Conservation (phyloP, 2,888 invertebrate genomes). For the Cheilosia grossa region DNA sequence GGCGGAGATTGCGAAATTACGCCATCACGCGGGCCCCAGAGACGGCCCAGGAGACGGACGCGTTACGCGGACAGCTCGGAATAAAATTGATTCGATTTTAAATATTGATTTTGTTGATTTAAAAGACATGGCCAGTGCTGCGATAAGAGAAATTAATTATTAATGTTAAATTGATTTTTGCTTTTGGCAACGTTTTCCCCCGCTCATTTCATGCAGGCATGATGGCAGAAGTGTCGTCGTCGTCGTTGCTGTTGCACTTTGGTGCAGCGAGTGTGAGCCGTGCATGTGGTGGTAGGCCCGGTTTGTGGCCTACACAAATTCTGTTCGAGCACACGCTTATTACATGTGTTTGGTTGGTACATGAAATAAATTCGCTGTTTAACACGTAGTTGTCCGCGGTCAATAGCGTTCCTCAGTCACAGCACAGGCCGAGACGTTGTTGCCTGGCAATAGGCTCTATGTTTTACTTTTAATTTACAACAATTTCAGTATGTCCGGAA, state of each 20-base stretch:
- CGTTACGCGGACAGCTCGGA: constrained; percentile 34
- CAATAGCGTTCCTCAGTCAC: constrained; percentile 42
- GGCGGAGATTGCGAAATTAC: constrained; percentile 44
- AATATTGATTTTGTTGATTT: constrained; percentile 83
- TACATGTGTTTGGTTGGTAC: constrained; percentile 64
- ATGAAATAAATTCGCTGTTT: constrained; percentile 66
- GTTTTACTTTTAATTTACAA: constrained; percentile 42
- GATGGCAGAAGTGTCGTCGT: constrained; percentile 48
- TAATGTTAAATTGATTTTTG: constrained; percentile 78
- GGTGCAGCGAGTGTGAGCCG: not conserved
- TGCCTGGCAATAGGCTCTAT: constrained; percentile 3
- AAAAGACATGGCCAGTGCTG: constrained; percentile 77
- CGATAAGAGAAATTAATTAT: constrained; percentile 81
- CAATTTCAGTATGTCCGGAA: constrained; percentile 34
- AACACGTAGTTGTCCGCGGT: constrained; percentile 52
- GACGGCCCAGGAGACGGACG: not conserved
- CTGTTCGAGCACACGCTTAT: constrained; percentile 43
- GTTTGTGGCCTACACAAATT: constrained; percentile 58
- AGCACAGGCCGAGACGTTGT: not conserved
- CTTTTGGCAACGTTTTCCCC: constrained; percentile 40
- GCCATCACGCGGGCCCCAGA: constrained; percentile 8
- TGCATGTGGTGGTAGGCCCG: constrained; percentile 15
- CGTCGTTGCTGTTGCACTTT: not conserved
- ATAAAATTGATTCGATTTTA: constrained; percentile 82
- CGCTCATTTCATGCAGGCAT: not conserved